Conservation (phyloP, 2,797 vertebrate genomes). For the Bradypodion ventrale region DNA sequence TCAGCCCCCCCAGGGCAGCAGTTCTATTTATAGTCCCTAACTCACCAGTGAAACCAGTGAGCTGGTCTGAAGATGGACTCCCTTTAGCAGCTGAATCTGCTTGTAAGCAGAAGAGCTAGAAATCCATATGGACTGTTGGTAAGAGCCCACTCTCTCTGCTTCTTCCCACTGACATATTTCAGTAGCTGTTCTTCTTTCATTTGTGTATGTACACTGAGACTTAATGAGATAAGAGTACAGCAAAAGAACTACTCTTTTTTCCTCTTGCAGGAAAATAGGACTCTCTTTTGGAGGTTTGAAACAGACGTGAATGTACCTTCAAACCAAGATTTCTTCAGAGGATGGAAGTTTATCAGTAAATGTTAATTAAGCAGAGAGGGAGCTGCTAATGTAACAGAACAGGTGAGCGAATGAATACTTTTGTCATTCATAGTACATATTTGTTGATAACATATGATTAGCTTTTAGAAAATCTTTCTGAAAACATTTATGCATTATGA, state of each 20-base stretch:
- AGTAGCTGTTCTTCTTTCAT: no score
- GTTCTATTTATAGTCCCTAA: no score
- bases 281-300: neutral
- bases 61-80: no score
- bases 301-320: neutral
- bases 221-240: neutral
- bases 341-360: conserved; percentile 31
- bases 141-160: no score
- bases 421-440: conserved; percentile 2
- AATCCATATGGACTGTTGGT: no score
- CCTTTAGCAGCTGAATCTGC: no score
- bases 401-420: conserved; percentile 49
- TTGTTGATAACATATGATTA: conserved; percentile 52
- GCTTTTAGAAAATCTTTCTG: conserved; percentile 40
- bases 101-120: no score
- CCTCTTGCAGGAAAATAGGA: neutral
- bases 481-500: conserved; percentile 57
- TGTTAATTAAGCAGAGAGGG: conserved; percentile 49
- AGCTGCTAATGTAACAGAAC: conserved; percentile 35
- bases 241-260: conserved; percentile 5
- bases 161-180: no score
- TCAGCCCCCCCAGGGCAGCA: no score
- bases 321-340: conserved; percentile 7
- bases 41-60: no score
- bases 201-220: neutral